Evolutionary conservation across 1,140 invertebrate species (phyloP), one percentile per base, ranked within the genome.

Genomic region (Stegodyphus dumicola): DNA sequence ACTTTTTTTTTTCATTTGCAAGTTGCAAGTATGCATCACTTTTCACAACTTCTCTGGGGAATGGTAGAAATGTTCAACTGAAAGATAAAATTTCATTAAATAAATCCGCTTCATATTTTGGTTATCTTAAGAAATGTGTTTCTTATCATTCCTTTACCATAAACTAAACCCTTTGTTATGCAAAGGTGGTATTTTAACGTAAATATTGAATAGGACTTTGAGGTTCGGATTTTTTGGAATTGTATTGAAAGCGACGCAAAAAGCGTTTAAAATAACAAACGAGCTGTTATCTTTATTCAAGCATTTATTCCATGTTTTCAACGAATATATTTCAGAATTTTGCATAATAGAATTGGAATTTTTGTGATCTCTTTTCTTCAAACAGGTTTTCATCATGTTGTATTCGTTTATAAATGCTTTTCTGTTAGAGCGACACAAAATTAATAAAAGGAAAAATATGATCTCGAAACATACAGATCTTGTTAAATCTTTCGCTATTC

Each of bases 231-330:
- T 73, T 73, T n/a, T 52, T 73, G 51, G 70, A 73, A 73, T 52
- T 49, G 49, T n/a, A 73, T 52, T 49, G 53, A 73, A 73, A 73
- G 51, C 53, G 53, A 73, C 51, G 49, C 51, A 52, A 73, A 73
- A 73, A 73, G 18, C 51, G 70, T 73, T 73, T 73, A 73, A 49
- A 49, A 73, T 73, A 73, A 73, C 70, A 73, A 73, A 73, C 15
- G 33, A 73, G 17, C 49, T 73, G 49, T 73, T 73, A 52, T 73
- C 52, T 73, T 73, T 73, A 73, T 73, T 73, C 70, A 73, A 51
- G 51, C 17, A 15, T 52, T n/a, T 52, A 11, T 10, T 0, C 6
- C 49, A 10, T 52, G 9, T 49, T 52, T 73, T 49, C 53, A 33
- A 33, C 33, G 33, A 33, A 60, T 60, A 60, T 54, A 33, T 75